Percentiles rank a stretch among this genome's conserved stretches.
Evolutionary conservation across 2,888 invertebrate species (phyloP).

Genomic region (Pseudococcus jackbeardsleyi): DNA sequence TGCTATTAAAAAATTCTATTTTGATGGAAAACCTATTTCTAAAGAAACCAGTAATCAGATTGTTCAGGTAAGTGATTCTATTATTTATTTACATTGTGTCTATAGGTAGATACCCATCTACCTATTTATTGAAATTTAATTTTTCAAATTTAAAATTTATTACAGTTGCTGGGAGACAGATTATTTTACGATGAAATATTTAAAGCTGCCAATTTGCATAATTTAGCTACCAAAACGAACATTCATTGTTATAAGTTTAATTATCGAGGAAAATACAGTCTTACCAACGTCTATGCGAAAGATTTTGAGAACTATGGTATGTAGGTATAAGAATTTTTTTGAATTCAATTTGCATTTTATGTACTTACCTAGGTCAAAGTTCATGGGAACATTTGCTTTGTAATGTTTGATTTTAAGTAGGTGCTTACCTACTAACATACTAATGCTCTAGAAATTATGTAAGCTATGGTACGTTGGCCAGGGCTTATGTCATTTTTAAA

Average conservation of each 20-base stretch:
- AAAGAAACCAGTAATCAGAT: constrained; percentile 62
- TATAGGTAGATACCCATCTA: background rate
- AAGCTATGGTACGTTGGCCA: too few relatives aligned
- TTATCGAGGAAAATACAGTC: constrained; percentile 68
- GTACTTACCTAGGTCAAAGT: too few relatives aligned
- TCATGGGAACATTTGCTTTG: too few relatives aligned
- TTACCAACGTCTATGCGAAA: constrained; percentile 68
- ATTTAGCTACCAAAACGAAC: constrained; percentile 67
- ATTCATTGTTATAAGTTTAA: constrained; percentile 68
- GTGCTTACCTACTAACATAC: too few relatives aligned
- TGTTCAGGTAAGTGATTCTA: constrained; percentile 63
- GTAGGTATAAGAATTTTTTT: background rate
- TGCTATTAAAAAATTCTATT: constrained; percentile 67
- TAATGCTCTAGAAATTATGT: too few relatives aligned
- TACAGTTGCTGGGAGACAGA: constrained; percentile 68
- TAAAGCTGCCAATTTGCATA: constrained; percentile 68
- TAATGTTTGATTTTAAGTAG: too few relatives aligned
- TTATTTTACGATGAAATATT: constrained; percentile 68
- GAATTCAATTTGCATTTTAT: background rate
- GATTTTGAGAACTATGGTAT: constrained; percentile 49
- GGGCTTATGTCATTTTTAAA: too few relatives aligned
- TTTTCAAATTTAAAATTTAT: background rate
- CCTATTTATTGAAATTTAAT: background rate
- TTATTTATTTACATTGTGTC: background rate
- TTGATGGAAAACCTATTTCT: constrained; percentile 66